phyloP scores from a whole-genome alignment of 1,140 invertebrate species.

The Micrasema longulum region DNA sequence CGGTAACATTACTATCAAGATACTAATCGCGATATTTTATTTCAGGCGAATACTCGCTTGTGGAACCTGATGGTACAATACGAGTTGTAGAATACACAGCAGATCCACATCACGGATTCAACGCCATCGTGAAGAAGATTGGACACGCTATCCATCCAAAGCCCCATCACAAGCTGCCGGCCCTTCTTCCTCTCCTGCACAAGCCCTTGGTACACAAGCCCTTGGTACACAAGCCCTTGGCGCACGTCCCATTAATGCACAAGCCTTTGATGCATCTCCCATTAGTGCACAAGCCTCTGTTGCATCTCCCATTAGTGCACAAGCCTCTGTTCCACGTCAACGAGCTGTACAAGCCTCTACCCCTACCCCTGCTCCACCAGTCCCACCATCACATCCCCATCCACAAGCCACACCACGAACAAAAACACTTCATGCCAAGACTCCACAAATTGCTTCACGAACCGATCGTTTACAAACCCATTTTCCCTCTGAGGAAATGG shows the following conservation, averaged over 20 bases:
- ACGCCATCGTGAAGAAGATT: constrained; percentile 58
- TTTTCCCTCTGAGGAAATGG: neutral
- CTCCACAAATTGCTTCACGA: constrained; percentile 7
- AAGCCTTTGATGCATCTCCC: neutral
- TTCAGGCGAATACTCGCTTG: constrained; percentile 61
- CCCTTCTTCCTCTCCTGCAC: too few species aligned
- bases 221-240: too few species aligned
- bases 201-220: too few species aligned
- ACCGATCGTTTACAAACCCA: constrained; percentile 15
- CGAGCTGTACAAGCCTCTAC: neutral
- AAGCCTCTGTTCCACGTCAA: neutral
- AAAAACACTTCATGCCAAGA: constrained; percentile 11
- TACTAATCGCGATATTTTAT: too few species aligned
- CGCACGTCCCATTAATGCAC: neutral
- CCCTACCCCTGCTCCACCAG: constrained; percentile 1
- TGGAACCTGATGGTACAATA: constrained; percentile 65
- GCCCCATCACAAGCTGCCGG: constrained; percentile 15
- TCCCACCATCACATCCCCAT: neutral
- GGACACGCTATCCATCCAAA: constrained; percentile 56
- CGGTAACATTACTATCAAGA: too few species aligned
- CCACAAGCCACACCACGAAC: neutral
- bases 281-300: neutral
- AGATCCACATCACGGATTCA: constrained; percentile 62
- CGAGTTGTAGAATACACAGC: constrained; percentile 64
- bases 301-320: neutral